These are phyloP conservation scores for Willisornis vidua DNA, from an alignment of 2,113 vertebrate genomes.

Conservation along the genomic window DNA sequence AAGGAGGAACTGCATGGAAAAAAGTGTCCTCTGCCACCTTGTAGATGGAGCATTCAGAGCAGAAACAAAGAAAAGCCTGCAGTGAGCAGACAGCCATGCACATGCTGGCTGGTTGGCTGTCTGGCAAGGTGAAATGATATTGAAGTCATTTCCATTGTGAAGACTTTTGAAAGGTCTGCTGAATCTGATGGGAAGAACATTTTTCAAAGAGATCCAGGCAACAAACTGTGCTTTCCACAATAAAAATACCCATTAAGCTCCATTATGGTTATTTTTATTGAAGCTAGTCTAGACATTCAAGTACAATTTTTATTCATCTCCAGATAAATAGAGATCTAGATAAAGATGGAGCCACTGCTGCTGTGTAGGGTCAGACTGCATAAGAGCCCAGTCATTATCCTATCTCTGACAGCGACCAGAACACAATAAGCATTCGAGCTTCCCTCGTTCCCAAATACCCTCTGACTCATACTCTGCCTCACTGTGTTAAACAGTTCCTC, in stretches of 20 bases:
- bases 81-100: not conserved
- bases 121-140: not conserved
- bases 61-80: not conserved
- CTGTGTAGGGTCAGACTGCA: not conserved
- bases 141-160: conserved; percentile 22
- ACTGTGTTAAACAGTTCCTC: not conserved
- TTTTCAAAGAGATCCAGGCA: conserved; percentile 45
- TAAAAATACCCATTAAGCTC: conserved; percentile 49
- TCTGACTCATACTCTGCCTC: not conserved
- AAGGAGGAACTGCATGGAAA: not conserved
- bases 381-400: conserved; percentile 1
- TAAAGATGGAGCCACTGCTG: not conserved
- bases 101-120: rapidly evolving
- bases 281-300: conserved; percentile 51
- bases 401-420: not conserved
- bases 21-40: not conserved
- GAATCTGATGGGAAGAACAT: not conserved
- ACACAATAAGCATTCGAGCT: not conserved
- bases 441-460: not conserved
- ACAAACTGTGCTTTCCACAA: conserved; percentile 31
- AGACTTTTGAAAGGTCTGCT: conserved; percentile 11
- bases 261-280: conserved; percentile 60
- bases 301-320: conserved; percentile 39
- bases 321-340: conserved; percentile 61
- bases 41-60: not conserved